Evolutionary conservation across 2,113 vertebrate species (phyloP).

Genomic region (Amblyornis subalaris): DNA sequence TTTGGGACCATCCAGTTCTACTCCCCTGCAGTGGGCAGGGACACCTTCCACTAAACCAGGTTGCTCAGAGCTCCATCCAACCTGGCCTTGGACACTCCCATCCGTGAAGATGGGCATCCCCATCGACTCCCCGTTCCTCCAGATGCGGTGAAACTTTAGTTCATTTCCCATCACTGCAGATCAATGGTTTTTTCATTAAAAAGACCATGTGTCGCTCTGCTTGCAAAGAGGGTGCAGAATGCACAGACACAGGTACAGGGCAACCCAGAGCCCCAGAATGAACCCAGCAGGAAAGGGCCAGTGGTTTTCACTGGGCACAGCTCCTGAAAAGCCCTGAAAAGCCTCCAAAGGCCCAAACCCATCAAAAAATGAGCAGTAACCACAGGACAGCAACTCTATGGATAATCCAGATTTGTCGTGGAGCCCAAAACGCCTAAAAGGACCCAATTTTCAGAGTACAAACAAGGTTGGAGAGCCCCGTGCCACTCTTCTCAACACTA

Average conservation of each 20-base stretch:
- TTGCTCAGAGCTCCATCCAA: not conserved
- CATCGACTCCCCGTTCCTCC: not conserved
- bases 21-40: not conserved
- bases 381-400: accelerated
- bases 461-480: accelerated
- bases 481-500: not conserved
- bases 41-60: not conserved
- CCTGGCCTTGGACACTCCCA: not conserved
- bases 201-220: not conserved
- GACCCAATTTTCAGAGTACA: not conserved
- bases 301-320: not conserved
- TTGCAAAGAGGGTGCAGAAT: not conserved
- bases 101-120: not conserved
- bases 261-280: not conserved
- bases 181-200: too few relatives aligned
- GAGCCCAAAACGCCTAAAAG: not conserved
- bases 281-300: not conserved
- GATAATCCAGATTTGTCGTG: not conserved
- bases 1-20: accelerated
- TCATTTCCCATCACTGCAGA: not conserved
- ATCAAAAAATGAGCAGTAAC: not conserved
- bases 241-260: not conserved
- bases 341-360: not conserved
- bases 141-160: not conserved
- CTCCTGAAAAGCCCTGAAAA: not conserved